Base-by-base conservation (phyloP, 2,797 vertebrate species). In the Pogonophryne albipinna region DNA sequence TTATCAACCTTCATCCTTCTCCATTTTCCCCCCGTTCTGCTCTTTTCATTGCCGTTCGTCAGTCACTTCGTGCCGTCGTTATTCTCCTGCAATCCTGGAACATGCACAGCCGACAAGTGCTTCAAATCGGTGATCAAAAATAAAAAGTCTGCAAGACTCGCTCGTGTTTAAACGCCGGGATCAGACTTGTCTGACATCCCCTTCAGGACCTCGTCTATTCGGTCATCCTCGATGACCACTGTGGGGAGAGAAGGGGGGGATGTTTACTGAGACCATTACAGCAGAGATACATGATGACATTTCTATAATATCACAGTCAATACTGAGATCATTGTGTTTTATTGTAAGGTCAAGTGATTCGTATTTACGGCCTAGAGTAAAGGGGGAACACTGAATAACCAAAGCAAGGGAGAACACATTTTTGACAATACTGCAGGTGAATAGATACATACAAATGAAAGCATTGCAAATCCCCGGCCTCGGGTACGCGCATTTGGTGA, bases 191-290 rank as follows among this genome's bases (percentile, higher is more conserved):
- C 98, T 85, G 96, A 96, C 97, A 98, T 98, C 88, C 98, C 98
- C 94, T 99, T 97, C 95, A 99, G 94, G 87, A 99, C 98, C 92
- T 99, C 98, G 93, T 99, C 97, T 97, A 99, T 98, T 95, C 97
- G 96, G 95, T 99, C 98, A 92, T 99, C 98, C 94, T 99, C 98
- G 94, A 99, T 99, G 90, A 99, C 98, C 95, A 99, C 98, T 99
- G 97, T 85, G 71, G 83, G 79, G 60, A 82, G 41, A 71, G 47
- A 59, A 6, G 79, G 15, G 5, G 9, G 56, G 41, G 27, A 46
- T 78, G 67, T 87, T 91, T 76, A 88, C 46, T 27, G 19, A 44
- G 63, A 53, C 13, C 9, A 13, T 15, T n/a, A 42, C 15, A 49
- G 34, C 31, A 41, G 34, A 57, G 27, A 46, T 10, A 31, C 23